Conservation (phyloP, 2,113 vertebrate genomes). For the Pholis gunnellus region DNA sequence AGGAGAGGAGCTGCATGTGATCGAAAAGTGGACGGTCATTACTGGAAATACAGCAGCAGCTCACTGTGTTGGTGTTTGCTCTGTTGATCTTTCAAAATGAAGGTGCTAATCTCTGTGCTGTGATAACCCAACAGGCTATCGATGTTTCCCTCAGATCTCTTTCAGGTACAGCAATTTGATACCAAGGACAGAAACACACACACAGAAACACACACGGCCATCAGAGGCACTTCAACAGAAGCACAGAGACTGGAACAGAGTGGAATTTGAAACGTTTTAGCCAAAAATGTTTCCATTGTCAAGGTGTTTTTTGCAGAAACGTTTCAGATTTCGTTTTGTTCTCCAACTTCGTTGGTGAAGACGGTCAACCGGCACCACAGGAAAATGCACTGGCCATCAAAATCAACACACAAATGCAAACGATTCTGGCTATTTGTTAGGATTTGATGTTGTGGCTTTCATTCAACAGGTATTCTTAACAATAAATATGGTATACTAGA, state of each 20-base stretch:
- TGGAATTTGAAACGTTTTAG: conserved; percentile 91
- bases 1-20: conserved; percentile 5
- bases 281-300: conserved; percentile 88
- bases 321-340: conserved; percentile 90
- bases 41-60: conserved; percentile 4
- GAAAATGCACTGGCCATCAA: not conserved
- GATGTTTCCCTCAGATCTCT: not conserved
- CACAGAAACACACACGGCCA: not conserved
- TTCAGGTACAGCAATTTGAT: not conserved
- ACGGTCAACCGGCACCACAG: conserved; percentile 1
- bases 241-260: conserved; percentile 79
- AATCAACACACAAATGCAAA: not conserved
- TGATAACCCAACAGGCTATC: not conserved
- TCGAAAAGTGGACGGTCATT: conserved; percentile 3
- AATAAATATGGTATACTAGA: not conserved
- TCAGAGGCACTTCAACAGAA: conserved; percentile 7
- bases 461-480: not conserved
- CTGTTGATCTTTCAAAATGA: not conserved
- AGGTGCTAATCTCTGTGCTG: not conserved
- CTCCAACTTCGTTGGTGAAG: conserved; percentile 70
- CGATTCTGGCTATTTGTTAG: not conserved
- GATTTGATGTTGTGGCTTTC: not conserved
- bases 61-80: not conserved
- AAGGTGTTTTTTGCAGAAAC: conserved; percentile 91
- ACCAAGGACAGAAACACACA: not conserved